Evolutionary conservation across 2,113 vertebrate genomes (phyloP).

Genomic region (Ceuthmochares aereus): DNA sequence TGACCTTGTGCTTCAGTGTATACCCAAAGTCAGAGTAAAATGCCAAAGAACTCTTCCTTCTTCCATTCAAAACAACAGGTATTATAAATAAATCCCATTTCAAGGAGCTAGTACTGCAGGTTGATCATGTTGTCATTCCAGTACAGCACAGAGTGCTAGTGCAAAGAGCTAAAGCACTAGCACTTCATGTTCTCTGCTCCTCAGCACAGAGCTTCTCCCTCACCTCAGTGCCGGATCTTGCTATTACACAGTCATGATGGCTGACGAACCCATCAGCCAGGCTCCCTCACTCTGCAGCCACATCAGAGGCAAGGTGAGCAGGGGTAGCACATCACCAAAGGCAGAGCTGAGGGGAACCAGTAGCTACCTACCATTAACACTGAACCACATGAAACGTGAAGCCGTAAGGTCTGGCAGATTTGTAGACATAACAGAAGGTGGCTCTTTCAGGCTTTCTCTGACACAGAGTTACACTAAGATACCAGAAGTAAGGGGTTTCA

Average conservation of each 20-base stretch:
- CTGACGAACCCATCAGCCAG: neutral
- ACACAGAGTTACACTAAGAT: neutral
- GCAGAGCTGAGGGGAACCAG: neutral
- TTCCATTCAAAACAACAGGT: accelerated
- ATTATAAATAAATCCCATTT: neutral
- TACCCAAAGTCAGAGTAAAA: neutral
- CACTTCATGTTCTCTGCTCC: neutral
- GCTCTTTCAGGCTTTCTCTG: neutral
- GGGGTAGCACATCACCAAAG: accelerated
- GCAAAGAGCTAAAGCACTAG: neutral
- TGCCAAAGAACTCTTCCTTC: neutral
- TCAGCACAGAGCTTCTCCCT: neutral
- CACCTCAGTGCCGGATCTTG: neutral
- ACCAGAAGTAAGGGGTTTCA: neutral
- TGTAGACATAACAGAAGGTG: neutral
- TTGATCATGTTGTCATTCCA: neutral
- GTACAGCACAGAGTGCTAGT: neutral
- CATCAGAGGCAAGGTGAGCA: accelerated
- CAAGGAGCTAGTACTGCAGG: neutral
- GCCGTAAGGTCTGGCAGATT: neutral
- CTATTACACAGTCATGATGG: accelerated
- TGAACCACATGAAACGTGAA: neutral
- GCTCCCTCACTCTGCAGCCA: neutral
- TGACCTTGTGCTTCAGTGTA: neutral
- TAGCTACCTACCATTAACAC: neutral